These are phyloP conservation scores for Cyphomyrus plagiostoma DNA, from an alignment of 2,113 vertebrate species.

Conservation along the genomic window DNA sequence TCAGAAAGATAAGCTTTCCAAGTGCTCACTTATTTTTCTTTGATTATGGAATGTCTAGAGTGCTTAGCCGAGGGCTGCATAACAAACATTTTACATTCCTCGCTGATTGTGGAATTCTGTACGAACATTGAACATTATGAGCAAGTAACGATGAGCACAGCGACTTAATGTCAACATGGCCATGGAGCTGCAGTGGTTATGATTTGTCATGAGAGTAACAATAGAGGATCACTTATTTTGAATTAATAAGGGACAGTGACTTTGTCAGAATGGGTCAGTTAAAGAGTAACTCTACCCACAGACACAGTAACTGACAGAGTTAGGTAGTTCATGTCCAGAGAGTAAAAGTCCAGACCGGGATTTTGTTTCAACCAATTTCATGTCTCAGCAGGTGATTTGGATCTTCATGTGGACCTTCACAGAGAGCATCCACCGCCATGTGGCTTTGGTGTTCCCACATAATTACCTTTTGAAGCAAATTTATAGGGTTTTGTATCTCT, in stretches of 20 bases:
- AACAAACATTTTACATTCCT: conserved; percentile 27
- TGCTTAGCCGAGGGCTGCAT: conserved; percentile 22
- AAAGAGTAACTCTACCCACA: not conserved
- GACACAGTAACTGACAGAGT: not conserved
- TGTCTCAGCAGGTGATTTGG: not conserved
- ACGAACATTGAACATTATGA: not conserved
- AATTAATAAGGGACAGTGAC: not conserved
- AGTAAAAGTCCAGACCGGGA: too few relatives aligned
- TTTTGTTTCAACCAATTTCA: not conserved
- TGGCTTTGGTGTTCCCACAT: not conserved
- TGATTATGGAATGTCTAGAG: conserved; percentile 30
- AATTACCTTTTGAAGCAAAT: not conserved
- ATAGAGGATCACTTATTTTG: not conserved
- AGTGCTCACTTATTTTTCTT: conserved; percentile 25
- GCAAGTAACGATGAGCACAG: not conserved
- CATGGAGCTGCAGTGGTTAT: not conserved
- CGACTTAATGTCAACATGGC: not conserved
- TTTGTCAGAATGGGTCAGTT: not conserved
- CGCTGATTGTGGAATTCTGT: conserved; percentile 29
- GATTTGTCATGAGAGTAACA: not conserved
- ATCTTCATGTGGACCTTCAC: not conserved
- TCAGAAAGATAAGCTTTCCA: conserved; percentile 18
- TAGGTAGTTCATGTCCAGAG: too few relatives aligned
- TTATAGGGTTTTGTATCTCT: not conserved
- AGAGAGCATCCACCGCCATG: not conserved